These are phyloP conservation scores for Porites australiensis DNA, from an alignment of 64 coral and sea anemone species.

Conservation along the genomic window DNA sequence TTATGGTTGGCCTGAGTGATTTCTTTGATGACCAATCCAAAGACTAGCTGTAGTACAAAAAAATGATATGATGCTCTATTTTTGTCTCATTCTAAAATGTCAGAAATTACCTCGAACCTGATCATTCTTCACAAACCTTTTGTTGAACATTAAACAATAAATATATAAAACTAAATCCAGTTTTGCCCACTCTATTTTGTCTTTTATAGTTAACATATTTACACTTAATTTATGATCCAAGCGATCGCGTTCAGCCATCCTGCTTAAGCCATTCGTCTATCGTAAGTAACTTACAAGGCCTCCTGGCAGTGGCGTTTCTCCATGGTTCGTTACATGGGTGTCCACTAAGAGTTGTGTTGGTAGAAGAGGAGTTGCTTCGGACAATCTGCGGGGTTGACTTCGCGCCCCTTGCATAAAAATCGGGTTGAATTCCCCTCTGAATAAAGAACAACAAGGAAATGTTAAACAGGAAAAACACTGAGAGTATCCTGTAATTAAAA, in stretches of 20 bases:
- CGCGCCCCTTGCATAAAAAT: background rate
- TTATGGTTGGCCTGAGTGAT: too few relatives aligned
- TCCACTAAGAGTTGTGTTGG: conserved; percentile 3
- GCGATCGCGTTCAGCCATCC: background rate
- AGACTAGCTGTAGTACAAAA: too few relatives aligned
- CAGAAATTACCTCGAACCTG: too few relatives aligned
- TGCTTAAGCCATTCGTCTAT: background rate
- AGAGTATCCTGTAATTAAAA: too few relatives aligned
- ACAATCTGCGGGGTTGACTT: background rate
- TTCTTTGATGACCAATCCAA: too few relatives aligned
- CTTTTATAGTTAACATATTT: background rate
- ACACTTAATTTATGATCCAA: background rate
- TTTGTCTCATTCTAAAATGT: too few relatives aligned
- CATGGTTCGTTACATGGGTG: background rate
- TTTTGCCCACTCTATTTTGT: conserved; percentile 5
- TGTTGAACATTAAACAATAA: background rate
- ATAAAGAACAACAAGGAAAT: background rate
- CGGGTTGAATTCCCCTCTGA: conserved; percentile 1
- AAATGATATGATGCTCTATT: too few relatives aligned
- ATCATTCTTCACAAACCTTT: background rate
- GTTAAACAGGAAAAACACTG: background rate
- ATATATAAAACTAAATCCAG: background rate
- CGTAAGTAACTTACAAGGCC: background rate
- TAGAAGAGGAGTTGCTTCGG: background rate
- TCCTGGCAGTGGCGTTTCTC: background rate